Evolutionary conservation across 2,888 invertebrate genomes (phyloP).

Genomic region (Ptilodon capucinus): DNA sequence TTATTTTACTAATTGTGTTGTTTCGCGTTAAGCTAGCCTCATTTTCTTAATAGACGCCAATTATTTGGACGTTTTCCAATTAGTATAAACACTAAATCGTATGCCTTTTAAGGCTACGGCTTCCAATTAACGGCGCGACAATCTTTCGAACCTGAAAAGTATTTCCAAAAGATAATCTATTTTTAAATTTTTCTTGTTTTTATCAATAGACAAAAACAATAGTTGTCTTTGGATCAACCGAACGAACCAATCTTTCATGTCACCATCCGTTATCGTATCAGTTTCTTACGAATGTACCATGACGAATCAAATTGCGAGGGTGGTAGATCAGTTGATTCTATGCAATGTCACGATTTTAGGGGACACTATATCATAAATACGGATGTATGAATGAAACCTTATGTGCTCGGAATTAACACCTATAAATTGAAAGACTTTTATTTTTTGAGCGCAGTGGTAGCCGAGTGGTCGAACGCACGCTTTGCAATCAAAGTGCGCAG

Average conservation of each 20-base stretch:
- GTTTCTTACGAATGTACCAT: not conserved
- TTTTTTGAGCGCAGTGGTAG: no score
- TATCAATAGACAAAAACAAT: not conserved
- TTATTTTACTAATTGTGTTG: not conserved
- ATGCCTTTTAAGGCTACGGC: not conserved
- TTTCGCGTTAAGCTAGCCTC: not conserved
- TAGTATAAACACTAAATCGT: conserved; percentile 14
- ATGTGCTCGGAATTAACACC: no score
- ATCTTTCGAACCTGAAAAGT: no score
- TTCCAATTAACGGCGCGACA: not conserved
- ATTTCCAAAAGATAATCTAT: no score
- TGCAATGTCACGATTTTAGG: not conserved
- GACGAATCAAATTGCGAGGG: not conserved
- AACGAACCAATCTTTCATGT: not conserved
- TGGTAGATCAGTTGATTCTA: not conserved
- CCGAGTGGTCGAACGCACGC: no score
- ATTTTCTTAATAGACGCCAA: conserved; percentile 14
- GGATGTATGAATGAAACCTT: no score
- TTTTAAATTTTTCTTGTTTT: no score
- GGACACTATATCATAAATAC: not conserved
- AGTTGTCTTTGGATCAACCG: not conserved
- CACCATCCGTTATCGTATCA: not conserved
- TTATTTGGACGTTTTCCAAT: conserved; percentile 6
- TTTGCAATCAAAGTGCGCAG: no score
- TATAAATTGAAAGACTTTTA: no score